These are phyloP conservation scores for Mesochorus sp. DNA, from an alignment of 2,888 invertebrate species.

Conservation along the genomic window DNA sequence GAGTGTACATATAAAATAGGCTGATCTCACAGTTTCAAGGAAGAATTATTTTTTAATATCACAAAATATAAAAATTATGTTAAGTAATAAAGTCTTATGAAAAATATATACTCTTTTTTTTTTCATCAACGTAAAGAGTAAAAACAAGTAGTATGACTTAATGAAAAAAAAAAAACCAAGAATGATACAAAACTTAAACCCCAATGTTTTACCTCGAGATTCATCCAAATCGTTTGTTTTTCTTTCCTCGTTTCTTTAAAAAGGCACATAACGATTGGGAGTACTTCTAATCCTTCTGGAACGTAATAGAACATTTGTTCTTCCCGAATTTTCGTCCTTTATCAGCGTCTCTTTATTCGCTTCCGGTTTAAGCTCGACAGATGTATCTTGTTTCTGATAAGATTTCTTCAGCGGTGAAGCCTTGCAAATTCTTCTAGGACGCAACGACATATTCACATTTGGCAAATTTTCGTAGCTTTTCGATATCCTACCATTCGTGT, in stretches of 20 bases:
- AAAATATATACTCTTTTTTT: constrained; percentile 5
- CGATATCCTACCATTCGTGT: no score
- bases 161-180: neutral
- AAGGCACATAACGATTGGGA: constrained; percentile 29
- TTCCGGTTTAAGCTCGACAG: neutral
- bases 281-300: constrained; percentile 1
- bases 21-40: neutral
- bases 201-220: no score
- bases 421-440: no score
- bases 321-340: neutral
- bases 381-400: neutral
- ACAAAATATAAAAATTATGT: constrained; percentile 37
- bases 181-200: no score
- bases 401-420: no score
- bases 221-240: neutral
- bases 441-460: no score
- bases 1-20: constrained; percentile 29
- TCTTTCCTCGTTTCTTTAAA: neutral
- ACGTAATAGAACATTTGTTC: neutral
- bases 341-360: neutral
- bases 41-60: constrained; percentile 50
- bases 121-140: neutral
- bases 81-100: constrained; percentile 7
- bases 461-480: no score
- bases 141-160: neutral